Conservation (phyloP, 2,888 invertebrate species). For the Amblyteles armatorius region DNA sequence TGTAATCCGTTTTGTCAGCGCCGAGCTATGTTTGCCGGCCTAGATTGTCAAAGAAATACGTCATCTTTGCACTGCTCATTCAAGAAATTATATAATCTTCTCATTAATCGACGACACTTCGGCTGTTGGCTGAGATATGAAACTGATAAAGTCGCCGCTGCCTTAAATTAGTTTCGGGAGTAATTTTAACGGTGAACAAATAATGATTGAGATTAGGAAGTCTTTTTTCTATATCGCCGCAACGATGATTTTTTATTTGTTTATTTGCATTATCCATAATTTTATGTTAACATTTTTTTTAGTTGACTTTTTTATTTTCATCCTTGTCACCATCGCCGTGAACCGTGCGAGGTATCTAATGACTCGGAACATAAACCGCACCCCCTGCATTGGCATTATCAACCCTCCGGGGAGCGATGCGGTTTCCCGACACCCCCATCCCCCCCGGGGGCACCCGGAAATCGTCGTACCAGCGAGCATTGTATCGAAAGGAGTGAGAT, state of each 20-base stretch:
- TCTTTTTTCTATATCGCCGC: not conserved
- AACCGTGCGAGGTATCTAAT: slow-evolving; percentile 64
- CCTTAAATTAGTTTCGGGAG: not conserved
- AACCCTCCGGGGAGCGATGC: slow-evolving; percentile 58
- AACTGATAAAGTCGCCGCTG: not conserved
- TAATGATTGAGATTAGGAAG: not conserved
- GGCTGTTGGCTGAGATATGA: not conserved
- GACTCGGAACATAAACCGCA: slow-evolving; percentile 68
- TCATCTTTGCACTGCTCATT: not conserved
- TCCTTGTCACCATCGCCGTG: slow-evolving; percentile 24
- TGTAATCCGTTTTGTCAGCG: not conserved
- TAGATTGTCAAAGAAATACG: not conserved
- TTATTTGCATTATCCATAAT: not conserved
- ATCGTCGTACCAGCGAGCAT: slow-evolving; percentile 62
- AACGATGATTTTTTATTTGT: not conserved
- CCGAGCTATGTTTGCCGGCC: not conserved
- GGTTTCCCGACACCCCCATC: slow-evolving; percentile 43
- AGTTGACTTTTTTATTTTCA: not conserved
- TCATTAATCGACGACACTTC: not conserved
- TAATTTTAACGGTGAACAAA: not conserved
- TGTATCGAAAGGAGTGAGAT: slow-evolving; percentile 48
- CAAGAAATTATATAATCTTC: not conserved
- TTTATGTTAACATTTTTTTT: slow-evolving; percentile 24
- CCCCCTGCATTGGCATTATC: slow-evolving; percentile 64
- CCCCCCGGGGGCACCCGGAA: slow-evolving; percentile 31